Conservation (phyloP, 2,888 invertebrate genomes). For the Archips crataeganus region DNA sequence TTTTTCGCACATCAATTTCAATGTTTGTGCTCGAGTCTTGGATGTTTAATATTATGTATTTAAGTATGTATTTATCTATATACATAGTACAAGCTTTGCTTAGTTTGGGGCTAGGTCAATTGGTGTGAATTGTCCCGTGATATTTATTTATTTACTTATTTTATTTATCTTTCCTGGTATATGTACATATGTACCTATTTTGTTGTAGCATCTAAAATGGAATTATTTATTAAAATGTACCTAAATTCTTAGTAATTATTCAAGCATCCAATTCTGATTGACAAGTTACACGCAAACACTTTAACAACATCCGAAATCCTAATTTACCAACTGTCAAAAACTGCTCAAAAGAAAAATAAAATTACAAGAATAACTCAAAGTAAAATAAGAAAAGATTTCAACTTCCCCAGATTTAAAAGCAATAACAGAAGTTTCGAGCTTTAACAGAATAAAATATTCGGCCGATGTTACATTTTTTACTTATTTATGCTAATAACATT, state of each 20-base stretch:
- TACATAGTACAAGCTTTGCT: no score
- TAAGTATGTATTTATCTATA: no score
- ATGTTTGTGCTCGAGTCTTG: no score
- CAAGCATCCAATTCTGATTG: neutral
- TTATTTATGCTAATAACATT: constrained; percentile 37
- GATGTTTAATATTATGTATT: no score
- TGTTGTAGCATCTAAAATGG: neutral
- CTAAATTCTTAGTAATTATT: neutral
- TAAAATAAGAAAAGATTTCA: constrained; percentile 27
- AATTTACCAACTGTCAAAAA: constrained; percentile 35
- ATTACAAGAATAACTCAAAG: constrained; percentile 31
- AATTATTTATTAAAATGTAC: neutral
- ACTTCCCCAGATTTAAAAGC: constrained; percentile 37
- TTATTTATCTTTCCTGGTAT: no score
- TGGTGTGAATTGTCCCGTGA: no score
- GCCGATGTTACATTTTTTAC: constrained; percentile 34
- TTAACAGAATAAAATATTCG: constrained; percentile 35
- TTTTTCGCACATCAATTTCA: no score
- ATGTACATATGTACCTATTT: neutral
- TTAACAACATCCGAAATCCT: constrained; percentile 13
- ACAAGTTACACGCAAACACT: constrained; percentile 11
- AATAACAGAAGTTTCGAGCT: constrained; percentile 35
- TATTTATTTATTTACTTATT: no score
- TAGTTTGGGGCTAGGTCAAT: no score
- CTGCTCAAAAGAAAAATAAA: constrained; percentile 32